Base-by-base conservation (phyloP, 2,113 vertebrate species). In the Peromyscus maniculatus region DNA sequence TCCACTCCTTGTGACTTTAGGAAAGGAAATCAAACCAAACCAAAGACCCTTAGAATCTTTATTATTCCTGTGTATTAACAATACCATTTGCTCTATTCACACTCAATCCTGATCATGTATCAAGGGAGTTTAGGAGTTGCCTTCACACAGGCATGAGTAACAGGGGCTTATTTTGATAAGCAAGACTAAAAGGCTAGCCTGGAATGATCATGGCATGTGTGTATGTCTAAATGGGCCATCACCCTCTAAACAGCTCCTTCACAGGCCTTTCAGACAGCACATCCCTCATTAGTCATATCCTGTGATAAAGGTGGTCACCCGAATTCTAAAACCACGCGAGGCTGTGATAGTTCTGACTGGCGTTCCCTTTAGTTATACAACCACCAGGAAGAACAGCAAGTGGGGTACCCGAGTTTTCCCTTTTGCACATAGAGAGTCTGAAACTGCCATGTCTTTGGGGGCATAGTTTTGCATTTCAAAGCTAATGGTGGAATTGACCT, bases 391-490 rank as follows among this genome's bases (percentile, higher is more conserved):
- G 36, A 91, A 22, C 8, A 64, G 2, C 15, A 46, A 55, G 33
- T n/a, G 10, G 43, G 43, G n/a, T 3, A 55, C 43, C 4, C 43
- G 6, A 5, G 13, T 72, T 0, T 90, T 80, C 33, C 21, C 67
- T 89, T 91, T 87, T 72, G 66, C n/a, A 91, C 6, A 46, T 4
- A 93, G 39, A 82, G 24, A 55, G 28, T 75, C n/a, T 36, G 28
- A n/a, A 21, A 49, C 12, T 66, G 55, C 28, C 5, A 1, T 31
- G 28, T 77, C 59, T 92, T 95, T 36, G 71, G 4, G 9, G 31
- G 24, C 36, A 90, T 24, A 77, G 31, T 57, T 93, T 88, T 96
- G 49, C 69, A 49, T 93, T 88, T 96, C 77, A 93, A 89, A 86
- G 19, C 24, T 82, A 26, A 16, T 59, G 57, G 33, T 86, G 36